Base-by-base conservation (phyloP, 2,888 invertebrate species). In the Malthinus flaveolus region DNA sequence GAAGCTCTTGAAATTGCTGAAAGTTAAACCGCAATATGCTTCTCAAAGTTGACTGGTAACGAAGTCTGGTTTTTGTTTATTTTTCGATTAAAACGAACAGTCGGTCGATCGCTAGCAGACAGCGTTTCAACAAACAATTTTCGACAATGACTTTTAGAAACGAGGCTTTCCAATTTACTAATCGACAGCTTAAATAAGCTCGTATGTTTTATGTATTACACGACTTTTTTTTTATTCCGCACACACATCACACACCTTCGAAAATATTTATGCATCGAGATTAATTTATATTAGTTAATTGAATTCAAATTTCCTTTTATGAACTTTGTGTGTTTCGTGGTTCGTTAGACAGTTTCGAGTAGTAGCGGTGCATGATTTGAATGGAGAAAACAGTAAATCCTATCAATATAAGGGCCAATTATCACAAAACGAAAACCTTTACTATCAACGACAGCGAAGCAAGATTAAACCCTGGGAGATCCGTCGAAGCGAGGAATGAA, bases 401-500 rank as follows among this genome's bases (percentile, higher is more conserved):
- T 42, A 42, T 55, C 44, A 39, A 49, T 49, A 35, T 35, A 23
- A 55, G 39, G 44, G 49, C 32, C 39, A 55, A 55, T 55, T 55
- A 55, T 49, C 42, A 49, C 37, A 39, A 32, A 37, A 47, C 9
- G 34, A 54, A 47, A 54, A 48, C 32, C 54, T 48, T 42, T 31
- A 12, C 46, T 32, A 47, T 54, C 34, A 54, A 47, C 42, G 37
- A 32, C 23, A 34, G 32, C 36, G 55, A 56, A 34, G 32, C 36
- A 59, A 56, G 56, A 52, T 50, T 51, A 50, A 53, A 56, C 47
- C 51, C 32, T 36, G 33, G 39, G 55, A 56, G 49, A 49, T 47
- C 55, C 62, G 53, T 23, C 59, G 49, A 53, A 56, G 59, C 59
- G 62, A 59, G 52, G 52, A 56, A 37, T 52, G 59, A 62, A 62